Percentiles rank a stretch among this genome's conserved stretches.
Conservation (phyloP, 2,113 vertebrate species). For the Tapirus terrestris region DNA sequence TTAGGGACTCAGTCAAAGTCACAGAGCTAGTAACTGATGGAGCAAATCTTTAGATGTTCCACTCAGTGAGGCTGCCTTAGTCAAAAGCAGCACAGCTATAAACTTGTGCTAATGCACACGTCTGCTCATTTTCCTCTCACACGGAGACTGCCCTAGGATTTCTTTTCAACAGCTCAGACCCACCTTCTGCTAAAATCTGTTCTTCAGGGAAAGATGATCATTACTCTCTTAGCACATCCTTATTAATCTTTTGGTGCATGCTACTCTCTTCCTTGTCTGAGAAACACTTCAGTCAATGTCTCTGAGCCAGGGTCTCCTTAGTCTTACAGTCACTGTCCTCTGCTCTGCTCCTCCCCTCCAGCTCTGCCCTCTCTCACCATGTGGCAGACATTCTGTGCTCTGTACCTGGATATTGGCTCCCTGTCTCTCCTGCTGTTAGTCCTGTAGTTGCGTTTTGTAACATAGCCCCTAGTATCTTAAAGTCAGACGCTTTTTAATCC, state of each 20-base stretch:
- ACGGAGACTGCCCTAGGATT: background rate
- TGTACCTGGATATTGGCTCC: rapidly evolving
- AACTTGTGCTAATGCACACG: background rate
- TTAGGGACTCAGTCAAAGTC: background rate
- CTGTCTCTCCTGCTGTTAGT: background rate
- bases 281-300: background rate
- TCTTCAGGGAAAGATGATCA: background rate
- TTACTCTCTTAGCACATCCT: background rate
- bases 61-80: background rate
- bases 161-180: background rate
- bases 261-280: background rate
- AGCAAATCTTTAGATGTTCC: background rate
- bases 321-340: background rate
- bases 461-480: background rate
- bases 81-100: background rate
- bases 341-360: background rate
- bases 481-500: background rate
- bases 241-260: background rate
- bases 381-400: background rate
- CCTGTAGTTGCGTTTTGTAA: background rate
- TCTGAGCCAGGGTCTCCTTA: background rate
- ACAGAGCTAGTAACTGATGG: background rate
- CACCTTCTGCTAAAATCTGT: conserved; percentile 8
- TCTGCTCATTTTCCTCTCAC: background rate
- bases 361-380: background rate